These are phyloP conservation scores for Tiliacea citrago DNA, from an alignment of 2,888 invertebrate genomes.

Conservation along the genomic window DNA sequence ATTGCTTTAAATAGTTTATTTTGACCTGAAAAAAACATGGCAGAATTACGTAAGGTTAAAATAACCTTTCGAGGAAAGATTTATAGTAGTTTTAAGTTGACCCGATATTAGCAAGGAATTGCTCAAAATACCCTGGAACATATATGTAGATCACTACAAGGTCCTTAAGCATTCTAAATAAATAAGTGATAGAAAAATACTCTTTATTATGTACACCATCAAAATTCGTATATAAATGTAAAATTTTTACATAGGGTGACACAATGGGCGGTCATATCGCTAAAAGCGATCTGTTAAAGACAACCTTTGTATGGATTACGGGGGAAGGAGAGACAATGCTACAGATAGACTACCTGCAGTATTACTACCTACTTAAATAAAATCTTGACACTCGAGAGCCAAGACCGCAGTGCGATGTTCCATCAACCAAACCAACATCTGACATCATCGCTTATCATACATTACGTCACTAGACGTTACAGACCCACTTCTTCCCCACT, in stretches of 20 bases:
- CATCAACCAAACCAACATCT: neutral
- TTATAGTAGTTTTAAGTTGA: neutral
- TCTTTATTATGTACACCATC: no score
- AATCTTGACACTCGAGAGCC: neutral
- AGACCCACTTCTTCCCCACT: no score
- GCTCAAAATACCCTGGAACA: neutral
- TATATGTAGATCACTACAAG: neutral
- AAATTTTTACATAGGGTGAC: no score
- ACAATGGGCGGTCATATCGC: no score
- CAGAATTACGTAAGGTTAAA: no score
- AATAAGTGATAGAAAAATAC: no score
- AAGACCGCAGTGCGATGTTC: constrained; percentile 11
- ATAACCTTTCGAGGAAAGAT: neutral
- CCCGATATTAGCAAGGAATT: neutral
- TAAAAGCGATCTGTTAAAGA: no score
- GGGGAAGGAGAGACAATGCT: no score
- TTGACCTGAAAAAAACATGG: neutral
- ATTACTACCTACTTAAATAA: neutral
- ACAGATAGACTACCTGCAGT: no score
- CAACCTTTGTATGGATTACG: no score
- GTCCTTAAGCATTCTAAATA: constrained; percentile 1
- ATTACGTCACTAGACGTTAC: neutral
- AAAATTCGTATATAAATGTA: no score
- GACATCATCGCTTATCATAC: constrained; percentile 21
- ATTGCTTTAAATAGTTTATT: neutral